Conservation (phyloP, 2,113 vertebrate species). For the Mastomys coucha region DNA sequence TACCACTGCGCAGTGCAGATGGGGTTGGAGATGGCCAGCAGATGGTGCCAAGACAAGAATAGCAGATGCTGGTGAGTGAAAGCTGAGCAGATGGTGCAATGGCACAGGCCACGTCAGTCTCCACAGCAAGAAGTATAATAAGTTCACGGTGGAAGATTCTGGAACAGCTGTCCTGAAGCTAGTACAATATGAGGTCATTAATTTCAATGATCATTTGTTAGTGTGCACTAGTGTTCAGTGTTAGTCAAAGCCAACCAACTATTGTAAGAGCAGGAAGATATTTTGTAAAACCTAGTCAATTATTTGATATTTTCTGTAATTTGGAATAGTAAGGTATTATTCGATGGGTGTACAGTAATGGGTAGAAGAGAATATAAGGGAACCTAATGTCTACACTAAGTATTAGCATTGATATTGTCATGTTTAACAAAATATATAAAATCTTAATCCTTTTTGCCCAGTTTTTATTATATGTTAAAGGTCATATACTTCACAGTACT, state of each 20-base stretch:
- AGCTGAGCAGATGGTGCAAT: conserved; percentile 74
- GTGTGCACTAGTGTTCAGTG: conserved; percentile 13
- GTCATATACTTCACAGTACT: neutral
- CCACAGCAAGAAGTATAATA: conserved; percentile 54
- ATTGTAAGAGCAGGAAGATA: neutral
- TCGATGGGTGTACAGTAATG: neutral
- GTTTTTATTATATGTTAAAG: neutral
- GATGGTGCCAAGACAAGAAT: conserved; percentile 68
- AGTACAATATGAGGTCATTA: conserved; percentile 56
- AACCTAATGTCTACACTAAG: neutral
- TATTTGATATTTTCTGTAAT: conserved; percentile 16
- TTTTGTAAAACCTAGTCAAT: neutral
- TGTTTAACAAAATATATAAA: neutral
- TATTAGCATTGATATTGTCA: neutral
- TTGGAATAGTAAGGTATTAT: neutral
- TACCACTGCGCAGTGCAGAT: conserved; percentile 64
- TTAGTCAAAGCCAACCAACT: conserved; percentile 46
- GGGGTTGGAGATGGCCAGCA: conserved; percentile 63
- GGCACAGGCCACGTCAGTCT: conserved; percentile 62
- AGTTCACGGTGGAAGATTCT: conserved; percentile 64
- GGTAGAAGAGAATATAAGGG: neutral
- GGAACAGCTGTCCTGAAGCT: conserved; percentile 75
- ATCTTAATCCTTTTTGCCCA: neutral
- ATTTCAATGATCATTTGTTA: conserved; percentile 60
- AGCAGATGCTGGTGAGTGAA: conserved; percentile 62